A percentile compares a stretch with the other conserved stretches of the same genome.
Conservation (phyloP, 23 tunicate genomes). For the Botrylloides violaceus region DNA sequence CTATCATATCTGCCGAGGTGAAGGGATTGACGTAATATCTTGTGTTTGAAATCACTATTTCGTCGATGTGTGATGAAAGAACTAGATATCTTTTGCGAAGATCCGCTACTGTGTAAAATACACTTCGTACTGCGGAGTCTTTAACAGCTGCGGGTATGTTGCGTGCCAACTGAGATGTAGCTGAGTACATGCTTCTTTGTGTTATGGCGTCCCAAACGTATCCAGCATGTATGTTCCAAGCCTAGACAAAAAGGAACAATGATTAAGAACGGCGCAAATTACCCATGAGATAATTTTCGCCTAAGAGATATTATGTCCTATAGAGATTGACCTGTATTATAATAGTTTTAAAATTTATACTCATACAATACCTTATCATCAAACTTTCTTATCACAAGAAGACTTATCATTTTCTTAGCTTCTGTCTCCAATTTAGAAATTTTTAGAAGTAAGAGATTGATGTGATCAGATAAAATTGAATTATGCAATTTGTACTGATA, state of each 20-base stretch:
- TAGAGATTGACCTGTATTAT: too few relatives aligned
- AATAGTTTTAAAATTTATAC: too few relatives aligned
- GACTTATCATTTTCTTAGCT: conserved; percentile 8
- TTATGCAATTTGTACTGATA: conserved; percentile 60
- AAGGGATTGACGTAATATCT: conserved; percentile 10
- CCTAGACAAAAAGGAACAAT: conserved; percentile 18
- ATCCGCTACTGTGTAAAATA: conserved; percentile 8
- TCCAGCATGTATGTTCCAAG: conserved; percentile 23
- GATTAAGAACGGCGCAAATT: too few relatives aligned
- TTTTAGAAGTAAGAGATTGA: conserved; percentile 22
- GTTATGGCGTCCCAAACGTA: conserved; percentile 19
- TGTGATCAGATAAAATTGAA: conserved; percentile 9
- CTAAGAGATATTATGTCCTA: too few relatives aligned
- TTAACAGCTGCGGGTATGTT: not conserved
- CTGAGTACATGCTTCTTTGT: conserved; percentile 6
- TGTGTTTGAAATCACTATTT: conserved; percentile 5
- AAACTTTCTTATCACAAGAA: not conserved
- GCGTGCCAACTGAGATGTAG: not conserved
- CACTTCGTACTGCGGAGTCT: not conserved
- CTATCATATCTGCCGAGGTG: conserved; percentile 16
- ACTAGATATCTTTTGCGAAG: not conserved
- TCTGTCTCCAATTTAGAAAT: conserved; percentile 37
- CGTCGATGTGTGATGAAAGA: conserved; percentile 8
- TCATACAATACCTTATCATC: conserved; percentile 3
- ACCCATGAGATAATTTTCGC: too few relatives aligned